Conservation (phyloP, 2,888 invertebrate genomes). For the Hydroisotoma schaefferi region DNA sequence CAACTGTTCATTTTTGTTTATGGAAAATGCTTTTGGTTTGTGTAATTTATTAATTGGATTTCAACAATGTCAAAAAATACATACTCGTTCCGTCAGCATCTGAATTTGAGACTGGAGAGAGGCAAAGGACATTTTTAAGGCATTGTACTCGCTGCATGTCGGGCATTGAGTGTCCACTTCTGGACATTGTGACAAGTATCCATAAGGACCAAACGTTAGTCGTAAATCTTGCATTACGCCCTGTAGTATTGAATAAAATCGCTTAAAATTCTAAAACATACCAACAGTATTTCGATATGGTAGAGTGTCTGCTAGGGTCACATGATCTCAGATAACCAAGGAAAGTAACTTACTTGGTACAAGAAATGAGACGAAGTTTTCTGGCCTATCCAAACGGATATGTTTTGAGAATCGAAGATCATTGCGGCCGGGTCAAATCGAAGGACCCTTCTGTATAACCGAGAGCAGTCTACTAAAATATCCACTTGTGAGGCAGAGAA, state of each 20-base stretch:
- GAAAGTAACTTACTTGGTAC: conserved; percentile 69
- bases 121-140: conserved; percentile 76
- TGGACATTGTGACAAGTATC: conserved; percentile 81
- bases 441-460: conserved; percentile 60
- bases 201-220: conserved; percentile 78
- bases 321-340: neutral
- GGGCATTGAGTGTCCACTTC: conserved; percentile 81
- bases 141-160: conserved; percentile 82
- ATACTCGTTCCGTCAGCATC: conserved; percentile 79
- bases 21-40: conserved; percentile 5
- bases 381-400: conserved; percentile 80
- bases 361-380: conserved; percentile 77
- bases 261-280: too few species aligned
- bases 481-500: conserved; percentile 75
- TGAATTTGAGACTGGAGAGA: conserved; percentile 75
- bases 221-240: conserved; percentile 83
- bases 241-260: conserved; percentile 56
- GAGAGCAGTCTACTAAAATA: conserved; percentile 81
- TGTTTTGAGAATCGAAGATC: conserved; percentile 48
- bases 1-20: conserved; percentile 1
- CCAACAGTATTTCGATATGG: too few species aligned
- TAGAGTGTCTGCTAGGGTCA: neutral
- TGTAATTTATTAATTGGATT: too few species aligned
- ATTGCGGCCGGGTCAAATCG: conserved; percentile 48
- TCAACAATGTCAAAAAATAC: too few species aligned